Evolutionary conservation across 2,113 vertebrate species (phyloP).

Genomic region (Carollia perspicillata): DNA sequence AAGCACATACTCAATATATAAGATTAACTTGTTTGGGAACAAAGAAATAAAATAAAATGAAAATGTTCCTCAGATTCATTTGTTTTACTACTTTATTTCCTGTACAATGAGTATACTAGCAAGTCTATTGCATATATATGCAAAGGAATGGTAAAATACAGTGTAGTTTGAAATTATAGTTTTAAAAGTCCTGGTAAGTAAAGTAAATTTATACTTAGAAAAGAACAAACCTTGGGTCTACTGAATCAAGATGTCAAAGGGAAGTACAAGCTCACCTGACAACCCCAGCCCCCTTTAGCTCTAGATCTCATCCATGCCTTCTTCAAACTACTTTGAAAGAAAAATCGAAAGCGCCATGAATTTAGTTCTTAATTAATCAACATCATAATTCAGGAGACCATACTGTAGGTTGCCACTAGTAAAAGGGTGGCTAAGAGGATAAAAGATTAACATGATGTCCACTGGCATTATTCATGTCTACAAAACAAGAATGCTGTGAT

Average conservation of each 20-base stretch:
- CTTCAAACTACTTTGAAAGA: background rate
- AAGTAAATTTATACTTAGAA: background rate
- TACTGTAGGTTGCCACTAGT: background rate
- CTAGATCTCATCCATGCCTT: background rate
- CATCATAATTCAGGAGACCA: background rate
- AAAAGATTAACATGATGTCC: background rate
- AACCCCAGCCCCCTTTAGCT: background rate
- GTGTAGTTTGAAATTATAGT: background rate
- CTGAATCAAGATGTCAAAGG: background rate
- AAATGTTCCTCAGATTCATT: slow-evolving; percentile 33
- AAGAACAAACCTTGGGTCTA: background rate
- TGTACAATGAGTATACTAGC: background rate
- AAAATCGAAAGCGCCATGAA: slow-evolving; percentile 27
- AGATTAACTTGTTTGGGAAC: background rate
- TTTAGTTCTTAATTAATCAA: slow-evolving; percentile 34
- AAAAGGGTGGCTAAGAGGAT: background rate
- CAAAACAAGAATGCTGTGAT: background rate
- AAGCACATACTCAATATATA: background rate
- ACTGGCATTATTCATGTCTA: background rate
- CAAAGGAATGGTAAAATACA: slow-evolving; percentile 25
- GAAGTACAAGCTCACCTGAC: background rate
- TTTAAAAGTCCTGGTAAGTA: slow-evolving; percentile 8
- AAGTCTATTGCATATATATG: slow-evolving; percentile 27
- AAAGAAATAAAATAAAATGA: slow-evolving; percentile 47
- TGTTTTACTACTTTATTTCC: slow-evolving; percentile 42